Base-by-base conservation (phyloP, 2,797 vertebrate species). In the Spea hammondii region DNA sequence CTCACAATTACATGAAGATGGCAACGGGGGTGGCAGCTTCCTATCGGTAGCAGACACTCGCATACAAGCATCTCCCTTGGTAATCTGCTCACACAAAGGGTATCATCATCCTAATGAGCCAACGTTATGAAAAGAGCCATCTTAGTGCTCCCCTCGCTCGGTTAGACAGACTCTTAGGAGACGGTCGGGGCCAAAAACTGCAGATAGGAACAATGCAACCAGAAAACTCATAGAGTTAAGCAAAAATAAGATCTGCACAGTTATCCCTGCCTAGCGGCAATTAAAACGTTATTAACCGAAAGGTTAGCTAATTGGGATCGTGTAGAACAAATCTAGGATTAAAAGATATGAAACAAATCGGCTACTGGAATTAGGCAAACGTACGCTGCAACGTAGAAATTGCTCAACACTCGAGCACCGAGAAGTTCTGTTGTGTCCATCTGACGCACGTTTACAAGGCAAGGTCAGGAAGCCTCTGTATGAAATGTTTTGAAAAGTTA, bases 271-370 rank as follows among this genome's bases (percentile, higher is more conserved):
- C 32, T 32, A 32, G 32, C 12, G 50, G 14, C 32, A 76, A 80
- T 80, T 80, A 55, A 60, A 76, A 59, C n/a, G 59, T 60, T 76
- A 76, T 76, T 80, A 76, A 12, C 72, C 50, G 13, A 59, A 76
- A 50, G 13, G 48, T 51, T 14, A 71, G 55, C 71, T 70, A 79
- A 74, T 77, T 69, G 45, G 65, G 49, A 62, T 70, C 14, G 65
- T 47, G 49, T n/a, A 55, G 68, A 70, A 47, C 47, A 80, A 80
- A 66, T 70, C 79, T 46, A 49, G 66, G 67, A 76, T 80, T 80
- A 76, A 6, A 60, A 53, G n/a, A 11, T 47, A 71, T 66, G n/a
- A 75, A 59, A 10, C 59, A 4, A 45, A 64, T 47, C 67, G 46
- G 50, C 12, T 50, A 13, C n/a, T 53, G 17, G 47, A 12, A 12